Conservation (phyloP, 2,797 vertebrate genomes). For the Fratercula arctica region DNA sequence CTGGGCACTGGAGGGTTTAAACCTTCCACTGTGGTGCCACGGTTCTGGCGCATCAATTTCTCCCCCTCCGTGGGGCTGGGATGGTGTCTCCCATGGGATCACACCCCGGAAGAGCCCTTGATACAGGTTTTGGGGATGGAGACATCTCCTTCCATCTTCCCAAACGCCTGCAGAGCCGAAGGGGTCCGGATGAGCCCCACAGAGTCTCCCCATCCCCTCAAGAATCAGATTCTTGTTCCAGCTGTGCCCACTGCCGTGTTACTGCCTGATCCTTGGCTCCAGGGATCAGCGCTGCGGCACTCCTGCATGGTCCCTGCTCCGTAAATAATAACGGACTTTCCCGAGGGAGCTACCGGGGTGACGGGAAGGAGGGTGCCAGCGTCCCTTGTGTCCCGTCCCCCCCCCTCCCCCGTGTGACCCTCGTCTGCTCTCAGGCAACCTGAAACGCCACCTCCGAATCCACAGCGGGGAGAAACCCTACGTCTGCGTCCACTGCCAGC, state of each 20-base stretch:
- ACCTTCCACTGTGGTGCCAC: accelerated
- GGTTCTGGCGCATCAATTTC: background rate
- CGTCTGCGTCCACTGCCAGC: slow-evolving; percentile 91
- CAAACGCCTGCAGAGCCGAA: background rate
- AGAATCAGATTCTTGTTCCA: accelerated
- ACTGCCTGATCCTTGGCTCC: accelerated
- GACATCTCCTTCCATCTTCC: background rate
- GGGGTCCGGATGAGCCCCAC: accelerated
- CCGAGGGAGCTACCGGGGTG: accelerated
- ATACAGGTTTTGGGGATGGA: background rate
- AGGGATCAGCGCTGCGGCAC: accelerated
- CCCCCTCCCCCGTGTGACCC: background rate
- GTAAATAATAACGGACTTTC: accelerated
- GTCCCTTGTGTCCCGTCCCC: accelerated
- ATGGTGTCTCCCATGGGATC: accelerated
- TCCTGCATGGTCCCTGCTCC: background rate
- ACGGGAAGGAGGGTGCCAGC: background rate
- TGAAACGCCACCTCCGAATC: slow-evolving; percentile 94
- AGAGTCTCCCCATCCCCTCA: background rate
- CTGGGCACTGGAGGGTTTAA: background rate
- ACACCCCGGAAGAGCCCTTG: background rate
- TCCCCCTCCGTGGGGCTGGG: accelerated
- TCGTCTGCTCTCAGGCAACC: slow-evolving; percentile 82
- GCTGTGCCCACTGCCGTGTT: accelerated
- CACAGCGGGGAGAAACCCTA: slow-evolving; percentile 98